These are phyloP conservation scores for Amblyjoppa proteus DNA, from an alignment of 2,888 invertebrate species.

Conservation along the genomic window DNA sequence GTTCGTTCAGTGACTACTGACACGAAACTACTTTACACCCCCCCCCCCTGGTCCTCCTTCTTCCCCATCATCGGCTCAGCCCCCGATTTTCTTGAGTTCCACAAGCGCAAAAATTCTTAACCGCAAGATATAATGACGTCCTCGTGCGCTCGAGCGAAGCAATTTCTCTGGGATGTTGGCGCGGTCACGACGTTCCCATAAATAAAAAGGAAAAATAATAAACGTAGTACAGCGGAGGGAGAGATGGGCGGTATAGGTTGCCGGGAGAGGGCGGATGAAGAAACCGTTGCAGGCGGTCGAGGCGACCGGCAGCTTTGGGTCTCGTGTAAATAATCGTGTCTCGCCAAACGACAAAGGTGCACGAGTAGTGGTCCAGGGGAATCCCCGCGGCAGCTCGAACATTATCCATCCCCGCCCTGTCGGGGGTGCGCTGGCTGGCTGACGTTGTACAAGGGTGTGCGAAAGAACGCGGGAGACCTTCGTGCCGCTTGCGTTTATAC, in stretches of 20 bases:
- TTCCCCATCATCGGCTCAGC: too few species aligned
- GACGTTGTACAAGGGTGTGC: conserved; percentile 30
- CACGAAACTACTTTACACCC: too few species aligned
- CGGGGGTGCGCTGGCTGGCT: background rate
- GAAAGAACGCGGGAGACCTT: conserved; percentile 49
- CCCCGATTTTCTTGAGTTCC: background rate
- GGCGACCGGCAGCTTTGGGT: conserved; percentile 48
- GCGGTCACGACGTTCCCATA: conserved; percentile 58
- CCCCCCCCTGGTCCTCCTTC: too few species aligned
- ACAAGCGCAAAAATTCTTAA: conserved; percentile 36
- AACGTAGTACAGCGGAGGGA: conserved; percentile 43
- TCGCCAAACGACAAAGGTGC: conserved; percentile 60
- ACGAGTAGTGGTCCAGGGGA: conserved; percentile 45
- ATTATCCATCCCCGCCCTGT: conserved; percentile 55
- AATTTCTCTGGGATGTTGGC: conserved; percentile 46
- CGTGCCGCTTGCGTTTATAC: conserved; percentile 20
- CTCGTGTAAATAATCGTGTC: conserved; percentile 63
- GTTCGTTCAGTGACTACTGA: too few species aligned
- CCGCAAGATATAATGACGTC: conserved; percentile 49
- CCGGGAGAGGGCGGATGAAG: conserved; percentile 32
- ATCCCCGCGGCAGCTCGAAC: conserved; percentile 38
- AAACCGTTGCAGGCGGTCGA: conserved; percentile 43
- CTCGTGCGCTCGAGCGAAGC: conserved; percentile 37
- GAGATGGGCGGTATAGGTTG: conserved; percentile 11
- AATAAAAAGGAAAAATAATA: conserved; percentile 63